phyloP scores from a whole-genome alignment of 2,888 invertebrate species.

The Patella caerulea region DNA sequence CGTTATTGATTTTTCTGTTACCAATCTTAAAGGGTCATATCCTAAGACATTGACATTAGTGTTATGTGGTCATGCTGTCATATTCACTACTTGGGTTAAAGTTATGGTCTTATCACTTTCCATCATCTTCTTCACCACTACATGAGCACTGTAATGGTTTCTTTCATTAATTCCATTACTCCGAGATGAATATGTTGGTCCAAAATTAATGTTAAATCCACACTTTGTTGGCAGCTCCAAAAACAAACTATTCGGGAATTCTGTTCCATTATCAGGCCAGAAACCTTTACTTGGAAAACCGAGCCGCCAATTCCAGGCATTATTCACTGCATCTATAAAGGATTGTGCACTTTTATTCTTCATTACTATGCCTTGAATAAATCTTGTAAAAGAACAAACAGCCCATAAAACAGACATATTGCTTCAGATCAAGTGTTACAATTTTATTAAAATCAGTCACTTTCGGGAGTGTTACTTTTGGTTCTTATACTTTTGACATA shows the following conservation, averaged over 20 bases:
- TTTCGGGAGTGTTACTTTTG: neutral
- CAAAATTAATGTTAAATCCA: neutral
- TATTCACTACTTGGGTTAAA: too few species aligned
- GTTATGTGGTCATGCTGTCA: too few species aligned
- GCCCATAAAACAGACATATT: neutral
- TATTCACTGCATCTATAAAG: neutral
- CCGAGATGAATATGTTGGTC: neutral
- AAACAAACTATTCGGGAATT: neutral
- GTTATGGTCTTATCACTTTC: neutral
- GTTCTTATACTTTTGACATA: conserved; percentile 1
- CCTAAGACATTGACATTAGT: too few species aligned
- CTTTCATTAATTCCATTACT: neutral
- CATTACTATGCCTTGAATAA: neutral
- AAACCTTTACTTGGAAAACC: too few species aligned
- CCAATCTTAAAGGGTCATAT: too few species aligned
- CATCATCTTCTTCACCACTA: conserved; percentile 1
- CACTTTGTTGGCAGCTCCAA: neutral
- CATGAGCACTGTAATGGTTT: neutral
- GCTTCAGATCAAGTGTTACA: neutral
- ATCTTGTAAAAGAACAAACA: conserved; percentile 1
- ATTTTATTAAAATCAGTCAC: neutral
- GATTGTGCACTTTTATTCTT: neutral
- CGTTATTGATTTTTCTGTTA: too few species aligned
- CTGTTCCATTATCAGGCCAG: too few species aligned
- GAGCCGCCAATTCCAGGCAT: too few species aligned